phyloP scores from a whole-genome alignment of 1,140 invertebrate species.

The Maniola jurtina region DNA sequence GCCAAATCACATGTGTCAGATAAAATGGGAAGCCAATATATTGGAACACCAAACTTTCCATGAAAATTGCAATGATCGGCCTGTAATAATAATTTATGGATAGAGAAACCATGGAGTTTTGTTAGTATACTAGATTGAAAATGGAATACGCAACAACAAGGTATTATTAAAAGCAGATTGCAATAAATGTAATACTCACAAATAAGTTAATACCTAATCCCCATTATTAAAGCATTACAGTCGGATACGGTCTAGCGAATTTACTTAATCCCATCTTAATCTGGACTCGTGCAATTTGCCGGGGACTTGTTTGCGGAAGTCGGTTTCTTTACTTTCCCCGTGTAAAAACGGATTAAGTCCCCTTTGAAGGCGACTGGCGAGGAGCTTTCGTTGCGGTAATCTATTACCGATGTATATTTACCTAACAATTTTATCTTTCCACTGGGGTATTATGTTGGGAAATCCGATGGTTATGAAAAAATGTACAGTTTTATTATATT shows the following conservation, averaged over 20 bases:
- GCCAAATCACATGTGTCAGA: too few relatives aligned
- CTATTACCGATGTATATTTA: constrained; percentile 27
- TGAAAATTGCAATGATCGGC: too few relatives aligned
- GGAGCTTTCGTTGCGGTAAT: constrained; percentile 41
- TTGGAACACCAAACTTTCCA: too few relatives aligned
- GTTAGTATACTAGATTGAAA: too few relatives aligned
- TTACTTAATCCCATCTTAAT: constrained; percentile 57
- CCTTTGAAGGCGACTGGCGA: constrained; percentile 31
- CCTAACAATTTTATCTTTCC: not conserved
- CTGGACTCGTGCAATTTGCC: constrained; percentile 46
- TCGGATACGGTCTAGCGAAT: constrained; percentile 34
- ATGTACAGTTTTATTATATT: too few relatives aligned
- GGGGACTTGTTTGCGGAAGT: constrained; percentile 49
- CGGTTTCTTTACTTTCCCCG: constrained; percentile 54
- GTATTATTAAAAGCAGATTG: not conserved
- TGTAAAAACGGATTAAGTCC: constrained; percentile 56
- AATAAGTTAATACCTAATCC: constrained; percentile 4
- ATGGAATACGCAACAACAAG: not conserved
- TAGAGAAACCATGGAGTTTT: too few relatives aligned
- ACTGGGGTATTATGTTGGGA: not conserved
- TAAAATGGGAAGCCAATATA: too few relatives aligned
- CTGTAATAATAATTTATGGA: too few relatives aligned
- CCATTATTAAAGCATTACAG: constrained; percentile 24
- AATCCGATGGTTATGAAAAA: not conserved
- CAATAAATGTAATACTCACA: constrained; percentile 7